Percentiles rank a stretch among this genome's conserved stretches.
Conservation (phyloP, 2,888 invertebrate genomes). For the Eumerus sabulonum region DNA sequence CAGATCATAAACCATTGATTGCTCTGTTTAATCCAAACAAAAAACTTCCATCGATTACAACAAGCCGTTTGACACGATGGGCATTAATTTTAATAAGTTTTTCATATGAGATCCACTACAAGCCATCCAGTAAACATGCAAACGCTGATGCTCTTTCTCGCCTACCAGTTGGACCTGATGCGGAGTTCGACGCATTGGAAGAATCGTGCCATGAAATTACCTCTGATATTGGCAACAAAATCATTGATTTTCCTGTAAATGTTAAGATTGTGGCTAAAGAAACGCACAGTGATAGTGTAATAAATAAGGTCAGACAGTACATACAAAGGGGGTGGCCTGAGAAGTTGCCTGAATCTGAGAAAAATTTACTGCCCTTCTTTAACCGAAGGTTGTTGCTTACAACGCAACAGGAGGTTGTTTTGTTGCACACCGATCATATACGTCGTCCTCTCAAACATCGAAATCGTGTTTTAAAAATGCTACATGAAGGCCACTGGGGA, state of each 20-base stretch:
- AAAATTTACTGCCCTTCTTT: constrained; percentile 25
- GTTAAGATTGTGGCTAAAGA: constrained; percentile 16
- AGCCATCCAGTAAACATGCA: constrained; percentile 29
- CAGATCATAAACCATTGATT: constrained; percentile 67
- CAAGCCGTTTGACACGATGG: constrained; percentile 36
- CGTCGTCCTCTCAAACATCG: constrained; percentile 6
- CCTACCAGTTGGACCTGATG: constrained; percentile 22
- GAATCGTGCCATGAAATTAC: constrained; percentile 33
- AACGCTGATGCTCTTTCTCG: constrained; percentile 42
- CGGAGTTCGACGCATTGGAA: constrained; percentile 14
- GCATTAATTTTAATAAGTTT: constrained; percentile 39
- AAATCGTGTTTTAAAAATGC: constrained; percentile 5
- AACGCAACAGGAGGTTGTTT: constrained; percentile 3
- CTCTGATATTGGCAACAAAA: constrained; percentile 13
- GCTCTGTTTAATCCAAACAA: constrained; percentile 8
- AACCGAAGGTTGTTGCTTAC: constrained; percentile 19
- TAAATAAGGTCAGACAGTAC: constrained; percentile 1
- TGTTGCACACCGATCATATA: neutral
- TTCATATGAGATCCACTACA: constrained; percentile 30
- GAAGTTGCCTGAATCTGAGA: neutral
- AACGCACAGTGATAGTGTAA: constrained; percentile 1
- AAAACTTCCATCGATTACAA: constrained; percentile 6
- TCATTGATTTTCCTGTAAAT: constrained; percentile 22
- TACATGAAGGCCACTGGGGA: constrained; percentile 27
- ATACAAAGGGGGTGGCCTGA: constrained; percentile 3